Base-by-base conservation (phyloP, 2,888 invertebrate species). In the Julus scandinavius region DNA sequence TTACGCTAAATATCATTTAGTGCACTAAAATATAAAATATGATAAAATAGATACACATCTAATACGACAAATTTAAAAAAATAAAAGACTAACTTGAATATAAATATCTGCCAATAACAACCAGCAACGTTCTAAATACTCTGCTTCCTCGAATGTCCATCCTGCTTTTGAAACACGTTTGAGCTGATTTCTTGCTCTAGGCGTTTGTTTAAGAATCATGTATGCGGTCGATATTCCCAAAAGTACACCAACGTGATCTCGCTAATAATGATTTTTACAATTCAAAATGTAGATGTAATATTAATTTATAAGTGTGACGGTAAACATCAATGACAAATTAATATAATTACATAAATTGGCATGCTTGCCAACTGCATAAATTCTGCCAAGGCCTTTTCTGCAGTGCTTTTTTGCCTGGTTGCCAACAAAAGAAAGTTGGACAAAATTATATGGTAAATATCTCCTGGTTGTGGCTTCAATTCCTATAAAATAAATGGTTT, bases 101-200 rank as follows among this genome's bases (percentile, higher is more conserved):
- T 97, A 98, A 90, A 96, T 96, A 90, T 99, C 98, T 0, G 97
- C 96, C n/a, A 99, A 93, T 85, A 99, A 94, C 9, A 99, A 92
- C 99, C 99, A 99, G 92, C 98, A 97, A 89, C 97, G 95, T 93
- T 99, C 99, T 89, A 99, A 93, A 91, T 98, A 98, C 91, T 99
- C 98, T 45, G 85, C 85, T 20, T 0, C 98, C 92, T 98, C 98
- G 90, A 98, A 97, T 17, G 96, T 97, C 99, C 99, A 99, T 0
- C 94, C 93, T 87, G 95, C 95, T 90, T 97, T 96, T 0, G 96
- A 95, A 29, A 99, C 95, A 49, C 97, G 94, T 92, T 99, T 99
- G 87, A 99, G 92, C 91, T 98, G 97, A 92, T 97, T 98, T 91
- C 98, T 95, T 0, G 99, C 98, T 87, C 98, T 94, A 29, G 97